Conservation (phyloP, 2,113 vertebrate genomes). For the Periophthalmus modestus region DNA sequence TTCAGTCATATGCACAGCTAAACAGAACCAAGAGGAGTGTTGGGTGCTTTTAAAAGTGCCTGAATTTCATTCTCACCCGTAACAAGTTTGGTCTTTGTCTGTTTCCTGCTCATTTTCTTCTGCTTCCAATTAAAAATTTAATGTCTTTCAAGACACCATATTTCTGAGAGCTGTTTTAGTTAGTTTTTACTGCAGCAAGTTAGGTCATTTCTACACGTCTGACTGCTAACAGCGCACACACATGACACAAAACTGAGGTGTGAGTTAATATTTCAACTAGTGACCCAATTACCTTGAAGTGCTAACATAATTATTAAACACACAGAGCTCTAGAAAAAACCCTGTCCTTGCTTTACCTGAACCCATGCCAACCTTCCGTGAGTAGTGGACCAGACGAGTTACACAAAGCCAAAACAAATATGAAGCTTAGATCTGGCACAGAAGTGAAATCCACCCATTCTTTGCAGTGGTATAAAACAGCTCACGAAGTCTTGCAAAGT, state of each 20-base stretch:
- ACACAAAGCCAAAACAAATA: slow-evolving; percentile 51
- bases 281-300: neutral
- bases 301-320: slow-evolving; percentile 26
- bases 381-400: slow-evolving; percentile 22
- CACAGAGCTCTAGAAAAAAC: neutral
- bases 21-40: too few relatives aligned
- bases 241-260: neutral
- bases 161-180: too few relatives aligned
- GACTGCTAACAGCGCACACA: neutral
- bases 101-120: too few relatives aligned
- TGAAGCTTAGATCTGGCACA: slow-evolving; percentile 26
- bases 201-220: neutral
- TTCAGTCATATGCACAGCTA: too few relatives aligned
- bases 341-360: slow-evolving; percentile 1
- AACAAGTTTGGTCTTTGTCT: too few relatives aligned
- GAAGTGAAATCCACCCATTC: slow-evolving; percentile 41
- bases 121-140: too few relatives aligned
- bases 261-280: slow-evolving; percentile 15
- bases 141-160: too few relatives aligned
- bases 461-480: slow-evolving; percentile 40
- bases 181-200: neutral
- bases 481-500: neutral
- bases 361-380: slow-evolving; percentile 13
- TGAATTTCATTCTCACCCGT: too few relatives aligned
- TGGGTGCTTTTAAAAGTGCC: too few relatives aligned